Percentiles rank a stretch among this genome's conserved stretches.
Evolutionary conservation across 92 coral and sea anemone genomes (phyloP).

Genomic region (Scolanthus callimorphus): DNA sequence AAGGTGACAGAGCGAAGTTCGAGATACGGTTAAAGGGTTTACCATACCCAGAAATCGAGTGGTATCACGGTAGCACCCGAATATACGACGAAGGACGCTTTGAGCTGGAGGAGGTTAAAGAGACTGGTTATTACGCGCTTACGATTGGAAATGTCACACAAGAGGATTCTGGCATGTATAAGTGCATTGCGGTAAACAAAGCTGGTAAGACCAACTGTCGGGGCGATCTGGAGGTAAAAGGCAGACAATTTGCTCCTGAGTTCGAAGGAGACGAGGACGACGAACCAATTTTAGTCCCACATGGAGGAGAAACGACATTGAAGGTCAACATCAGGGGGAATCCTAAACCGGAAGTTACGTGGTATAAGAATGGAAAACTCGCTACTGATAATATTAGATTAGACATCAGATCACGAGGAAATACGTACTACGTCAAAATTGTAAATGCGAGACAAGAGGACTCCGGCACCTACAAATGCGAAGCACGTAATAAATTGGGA

Average conservation of each 20-base stretch:
- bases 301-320: conserved; percentile 74
- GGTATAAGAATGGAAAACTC: conserved; percentile 86
- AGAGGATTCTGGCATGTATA: conserved; percentile 81
- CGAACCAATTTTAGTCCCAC: conserved; percentile 58
- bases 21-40: conserved; percentile 50
- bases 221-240: conserved; percentile 78
- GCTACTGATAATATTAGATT: conserved; percentile 40
- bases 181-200: conserved; percentile 84
- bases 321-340: conserved; percentile 64
- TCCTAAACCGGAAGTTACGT: conserved; percentile 84
- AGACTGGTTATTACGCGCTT: conserved; percentile 51
- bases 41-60: conserved; percentile 68
- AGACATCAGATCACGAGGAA: conserved; percentile 44
- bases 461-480: conserved; percentile 72
- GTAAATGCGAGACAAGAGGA: conserved; percentile 53
- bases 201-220: conserved; percentile 88
- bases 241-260: conserved; percentile 80
- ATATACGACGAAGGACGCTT: conserved; percentile 74
- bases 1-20: conserved; percentile 50
- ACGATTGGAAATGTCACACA: conserved; percentile 50
- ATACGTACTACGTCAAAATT: conserved; percentile 26
- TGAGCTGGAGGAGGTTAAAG: conserved; percentile 55
- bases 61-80: conserved; percentile 76
- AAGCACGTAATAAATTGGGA: conserved; percentile 62
- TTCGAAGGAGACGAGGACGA: conserved; percentile 56